phyloP scores from a whole-genome alignment of 2,888 invertebrate species.

The Lycia hirtaria region DNA sequence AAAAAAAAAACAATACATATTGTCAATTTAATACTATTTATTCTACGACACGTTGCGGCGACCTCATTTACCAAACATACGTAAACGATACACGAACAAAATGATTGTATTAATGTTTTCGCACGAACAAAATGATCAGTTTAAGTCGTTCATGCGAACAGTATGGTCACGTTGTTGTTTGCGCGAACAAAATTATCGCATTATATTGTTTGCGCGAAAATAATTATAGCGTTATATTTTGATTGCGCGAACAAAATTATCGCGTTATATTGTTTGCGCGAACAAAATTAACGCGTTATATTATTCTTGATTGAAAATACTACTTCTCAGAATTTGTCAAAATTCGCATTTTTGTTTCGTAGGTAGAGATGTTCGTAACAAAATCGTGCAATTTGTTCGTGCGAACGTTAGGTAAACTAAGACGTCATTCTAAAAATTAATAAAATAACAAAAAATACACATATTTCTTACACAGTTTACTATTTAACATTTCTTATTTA shows the following conservation, averaged over 20 bases:
- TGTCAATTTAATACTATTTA: slow-evolving; percentile 50
- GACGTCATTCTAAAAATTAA: slow-evolving; percentile 11
- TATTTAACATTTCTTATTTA: slow-evolving; percentile 53
- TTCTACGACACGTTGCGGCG: slow-evolving; percentile 26
- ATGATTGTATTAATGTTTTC: neutral
- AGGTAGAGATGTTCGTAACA: neutral
- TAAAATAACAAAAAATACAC: slow-evolving; percentile 48
- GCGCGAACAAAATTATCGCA: neutral
- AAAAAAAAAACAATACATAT: slow-evolving; percentile 39
- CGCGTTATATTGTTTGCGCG: neutral
- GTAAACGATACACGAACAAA: neutral
- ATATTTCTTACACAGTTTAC: slow-evolving; percentile 51
- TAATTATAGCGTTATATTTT: neutral
- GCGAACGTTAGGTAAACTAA: neutral
- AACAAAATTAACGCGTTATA: neutral
- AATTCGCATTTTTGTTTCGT: too few species aligned
- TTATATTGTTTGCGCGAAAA: neutral
- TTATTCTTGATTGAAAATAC: neutral
- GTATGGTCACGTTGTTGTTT: too few species aligned
- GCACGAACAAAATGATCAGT: too few species aligned
- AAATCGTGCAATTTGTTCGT: neutral
- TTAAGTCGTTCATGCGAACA: too few species aligned
- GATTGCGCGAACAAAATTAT: too few species aligned
- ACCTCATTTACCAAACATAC: neutral
- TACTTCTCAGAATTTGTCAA: neutral